Evolutionary conservation across 1,140 invertebrate genomes (phyloP).

Genomic region (Drosophila tani): DNA sequence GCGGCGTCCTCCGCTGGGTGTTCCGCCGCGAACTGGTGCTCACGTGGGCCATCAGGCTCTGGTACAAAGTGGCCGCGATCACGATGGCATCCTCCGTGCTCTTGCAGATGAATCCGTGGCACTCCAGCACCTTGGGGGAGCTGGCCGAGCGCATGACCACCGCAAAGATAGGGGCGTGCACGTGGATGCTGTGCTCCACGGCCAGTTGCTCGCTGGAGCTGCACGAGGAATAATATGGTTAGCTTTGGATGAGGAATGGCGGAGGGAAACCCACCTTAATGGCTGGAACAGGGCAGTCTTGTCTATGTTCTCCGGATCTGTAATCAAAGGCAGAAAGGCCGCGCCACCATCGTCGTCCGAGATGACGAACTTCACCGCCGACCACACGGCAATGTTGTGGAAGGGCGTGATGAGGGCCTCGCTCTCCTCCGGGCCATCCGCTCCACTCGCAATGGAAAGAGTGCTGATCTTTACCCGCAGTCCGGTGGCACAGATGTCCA

Average conservation of each 20-base stretch:
- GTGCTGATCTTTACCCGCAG: constrained; percentile 86
- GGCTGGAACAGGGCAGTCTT: constrained; percentile 89
- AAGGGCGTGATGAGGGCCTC: constrained; percentile 90
- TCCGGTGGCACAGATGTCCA: constrained; percentile 90
- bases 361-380: constrained; percentile 91
- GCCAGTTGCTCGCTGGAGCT: constrained; percentile 79
- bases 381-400: constrained; percentile 96
- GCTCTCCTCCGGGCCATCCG: constrained; percentile 28
- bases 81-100: constrained; percentile 95
- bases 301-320: constrained; percentile 92
- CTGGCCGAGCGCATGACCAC: constrained; percentile 94
- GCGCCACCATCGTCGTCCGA: constrained; percentile 86
- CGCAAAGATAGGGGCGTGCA: constrained; percentile 94
- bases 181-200: constrained; percentile 73
- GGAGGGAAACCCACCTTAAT: constrained; percentile 54
- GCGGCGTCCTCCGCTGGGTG: constrained; percentile 86
- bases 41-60: constrained; percentile 93
- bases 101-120: constrained; percentile 95
- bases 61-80: constrained; percentile 95
- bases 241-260: background rate
- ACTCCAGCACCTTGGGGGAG: constrained; percentile 92
- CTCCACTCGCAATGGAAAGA: constrained; percentile 18
- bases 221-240: background rate
- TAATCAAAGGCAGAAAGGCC: constrained; percentile 94
- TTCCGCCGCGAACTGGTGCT: constrained; percentile 78